Base-by-base conservation (phyloP, 2,113 vertebrate genomes). In the Corydoras maculifer region DNA sequence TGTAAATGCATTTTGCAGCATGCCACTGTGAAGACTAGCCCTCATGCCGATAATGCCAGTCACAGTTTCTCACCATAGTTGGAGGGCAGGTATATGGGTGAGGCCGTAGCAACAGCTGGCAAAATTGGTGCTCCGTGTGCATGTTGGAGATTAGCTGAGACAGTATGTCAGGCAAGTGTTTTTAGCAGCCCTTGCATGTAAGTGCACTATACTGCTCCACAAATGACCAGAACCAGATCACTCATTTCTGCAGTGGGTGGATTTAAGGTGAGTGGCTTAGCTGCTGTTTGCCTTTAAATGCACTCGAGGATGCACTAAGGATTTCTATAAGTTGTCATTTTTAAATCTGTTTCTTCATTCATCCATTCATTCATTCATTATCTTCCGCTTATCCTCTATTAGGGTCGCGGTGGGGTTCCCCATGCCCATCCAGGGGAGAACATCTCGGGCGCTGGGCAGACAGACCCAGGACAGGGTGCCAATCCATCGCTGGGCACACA, bases 161-260 rank as follows among this genome's bases (percentile, higher is more conserved):
- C 55, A 57, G 60, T 72, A 69, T 72, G 75, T 75, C 58, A 74
- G 54, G 50, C 15, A 49, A 49, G 58, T 60, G 63, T 75, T 78
- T 77, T 75, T 72, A 78, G 64, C 55, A 63, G 53, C 65, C 50
- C 68, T 78, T 61, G 25, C 25, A 14, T 55, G 69, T 54, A 69
- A 32, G 12, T 35, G 35, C 55, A 69, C 14, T 65, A 30, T 13
- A 50, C 15, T 58, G 0, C 9, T 14, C 31, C 11, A 15, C 30
- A 64, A 15, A 8, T 72, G 50, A 57, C 59, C 35, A 13, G 49
- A 11, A 35, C 15, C n/a, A 58, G 35, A 18, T 9, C 51, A 43
- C 10, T 43, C n/a, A 7, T 57, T 70, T 54, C n/a, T 59, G 12
- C 29, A 50, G 35, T 30, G 5, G 18, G 15, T 8, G 7, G 3